Evolutionary conservation across 2,113 vertebrate genomes (phyloP), one percentile per base, ranked within the genome.

Genomic region (Pangasianodon hypophthalmus): DNA sequence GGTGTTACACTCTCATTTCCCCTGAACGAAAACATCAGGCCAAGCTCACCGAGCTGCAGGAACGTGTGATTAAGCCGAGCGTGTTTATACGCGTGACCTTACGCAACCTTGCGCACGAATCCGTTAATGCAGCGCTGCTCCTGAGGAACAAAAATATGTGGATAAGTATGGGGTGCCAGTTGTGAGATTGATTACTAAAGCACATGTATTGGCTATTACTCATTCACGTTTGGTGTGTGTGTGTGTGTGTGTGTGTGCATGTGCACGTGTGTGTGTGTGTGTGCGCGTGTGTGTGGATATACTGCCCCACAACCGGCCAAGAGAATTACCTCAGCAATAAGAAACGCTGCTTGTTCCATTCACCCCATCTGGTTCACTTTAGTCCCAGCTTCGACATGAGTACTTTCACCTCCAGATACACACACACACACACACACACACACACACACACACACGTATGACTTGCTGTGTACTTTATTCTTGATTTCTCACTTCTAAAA

Each of bases 281-380:
- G 87, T 87, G 52, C 81, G 82, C 58, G 88, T 58, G 80, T 84
- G 87, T 62, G 56, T 89, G 67, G 37, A 90, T 90, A 88, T 91
- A 89, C 84, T 71, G 82, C 88, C 50, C 88, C 52, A 60, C 62
- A 93, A 92, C 90, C 85, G 89, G 92, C 89, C 91, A 90, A 83
- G 75, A 87, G 87, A 92, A 93, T 95, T 89, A 96, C 91, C 93
- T 96, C 94, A 95, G 93, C 58, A 77, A 91, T 69, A 83, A 95
- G 94, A 90, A 92, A 95, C 85, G 93, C 95, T 83, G 91, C 89
- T 80, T 88, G 91, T 93, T 94, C 94, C 93, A 87, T 94, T 92
- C 91, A 87, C 90, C 90, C 95, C 96, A 96, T 96, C 95, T 96
- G 96, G 92, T 95, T 95, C 93, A 93, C 93, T 96, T 96, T 96